These are phyloP conservation scores for Elachura formosa DNA, from an alignment of 2,113 vertebrate genomes.

Conservation along the genomic window DNA sequence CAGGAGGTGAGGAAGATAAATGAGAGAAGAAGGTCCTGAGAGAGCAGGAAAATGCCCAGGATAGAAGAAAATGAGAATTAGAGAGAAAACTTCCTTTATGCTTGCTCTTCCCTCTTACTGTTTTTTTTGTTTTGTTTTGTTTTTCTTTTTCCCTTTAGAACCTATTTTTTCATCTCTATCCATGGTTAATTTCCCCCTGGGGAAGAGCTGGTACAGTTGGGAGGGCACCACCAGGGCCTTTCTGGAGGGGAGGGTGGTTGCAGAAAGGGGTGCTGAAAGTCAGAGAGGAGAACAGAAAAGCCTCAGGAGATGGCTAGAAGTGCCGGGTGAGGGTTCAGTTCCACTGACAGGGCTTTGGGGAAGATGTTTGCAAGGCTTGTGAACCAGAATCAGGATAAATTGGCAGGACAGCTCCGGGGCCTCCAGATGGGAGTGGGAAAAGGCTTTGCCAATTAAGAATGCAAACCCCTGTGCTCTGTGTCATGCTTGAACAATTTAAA, in stretches of 20 bases:
- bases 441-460: constrained; percentile 51
- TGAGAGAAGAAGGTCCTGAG: neutral
- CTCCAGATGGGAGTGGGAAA: neutral
- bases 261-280: neutral
- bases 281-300: neutral
- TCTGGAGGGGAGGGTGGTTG: neutral
- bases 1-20: neutral
- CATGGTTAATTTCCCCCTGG: neutral
- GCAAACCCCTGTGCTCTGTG: constrained; percentile 19
- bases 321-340: neutral
- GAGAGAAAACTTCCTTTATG: neutral
- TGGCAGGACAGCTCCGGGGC: constrained; percentile 15
- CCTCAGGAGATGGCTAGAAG: neutral
- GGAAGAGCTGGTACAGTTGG: neutral
- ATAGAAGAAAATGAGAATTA: neutral
- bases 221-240: neutral
- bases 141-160: rapidly evolving
- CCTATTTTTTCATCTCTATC: neutral
- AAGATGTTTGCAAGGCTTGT: neutral
- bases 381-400: constrained; percentile 29
- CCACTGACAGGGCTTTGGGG: neutral
- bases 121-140: too few species aligned
- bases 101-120: neutral
- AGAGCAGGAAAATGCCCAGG: neutral
- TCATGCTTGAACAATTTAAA: constrained; percentile 18